Evolutionary conservation across 2,797 vertebrate species (phyloP).

Genomic region (Phoebastria nigripes): DNA sequence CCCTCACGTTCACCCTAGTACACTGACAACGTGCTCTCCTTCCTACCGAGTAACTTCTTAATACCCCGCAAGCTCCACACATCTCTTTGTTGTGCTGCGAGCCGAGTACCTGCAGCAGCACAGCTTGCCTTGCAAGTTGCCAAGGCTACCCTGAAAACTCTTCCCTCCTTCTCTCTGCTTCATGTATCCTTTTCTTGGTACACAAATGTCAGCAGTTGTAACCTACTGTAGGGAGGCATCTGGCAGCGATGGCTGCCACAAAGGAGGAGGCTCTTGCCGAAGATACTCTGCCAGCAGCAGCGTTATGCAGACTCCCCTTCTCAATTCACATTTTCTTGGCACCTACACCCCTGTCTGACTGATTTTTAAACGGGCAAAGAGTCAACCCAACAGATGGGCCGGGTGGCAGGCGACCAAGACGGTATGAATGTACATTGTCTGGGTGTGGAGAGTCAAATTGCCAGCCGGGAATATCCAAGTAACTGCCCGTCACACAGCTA

Average conservation of each 20-base stretch:
- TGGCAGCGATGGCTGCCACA: slow-evolving; percentile 50
- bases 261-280: slow-evolving; percentile 24
- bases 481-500: slow-evolving; percentile 20
- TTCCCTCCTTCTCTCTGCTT: background rate
- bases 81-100: background rate
- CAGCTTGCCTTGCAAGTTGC: slow-evolving; percentile 41
- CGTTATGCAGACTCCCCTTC: slow-evolving; percentile 29
- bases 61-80: background rate
- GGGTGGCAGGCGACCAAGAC: slow-evolving; percentile 49
- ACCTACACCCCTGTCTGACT: slow-evolving; percentile 47
- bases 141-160: slow-evolving; percentile 24
- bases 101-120: background rate
- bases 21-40: background rate
- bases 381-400: slow-evolving; percentile 58
- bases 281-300: slow-evolving; percentile 51
- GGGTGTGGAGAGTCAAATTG: slow-evolving; percentile 36
- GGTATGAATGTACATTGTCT: slow-evolving; percentile 60
- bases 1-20: background rate
- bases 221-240: slow-evolving; percentile 40
- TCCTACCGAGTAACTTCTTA: background rate
- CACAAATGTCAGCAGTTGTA: slow-evolving; percentile 52
- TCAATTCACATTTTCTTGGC: slow-evolving; percentile 58
- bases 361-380: slow-evolving; percentile 55
- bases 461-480: slow-evolving; percentile 50
- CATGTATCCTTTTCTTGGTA: background rate